phyloP scores from a whole-genome alignment of 2,888 invertebrate genomes.

The Brachypterus glaber region DNA sequence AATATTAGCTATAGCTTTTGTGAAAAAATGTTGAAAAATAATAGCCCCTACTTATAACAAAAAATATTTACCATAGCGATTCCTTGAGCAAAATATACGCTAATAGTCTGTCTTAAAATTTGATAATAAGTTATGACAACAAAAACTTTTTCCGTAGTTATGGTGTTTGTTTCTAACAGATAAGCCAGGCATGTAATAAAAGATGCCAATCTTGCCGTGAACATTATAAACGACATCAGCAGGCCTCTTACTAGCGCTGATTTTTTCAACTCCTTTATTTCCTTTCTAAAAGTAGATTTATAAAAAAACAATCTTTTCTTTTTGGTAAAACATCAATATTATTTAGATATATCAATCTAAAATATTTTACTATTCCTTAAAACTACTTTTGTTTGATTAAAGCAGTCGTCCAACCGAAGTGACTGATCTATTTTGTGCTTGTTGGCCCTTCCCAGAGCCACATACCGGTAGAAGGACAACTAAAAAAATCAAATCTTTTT shows the following conservation, averaged over 20 bases:
- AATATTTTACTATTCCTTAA: no score
- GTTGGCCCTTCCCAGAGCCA: no score
- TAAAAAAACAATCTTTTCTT: no score
- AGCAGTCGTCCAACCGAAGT: no score
- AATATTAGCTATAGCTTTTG: no score
- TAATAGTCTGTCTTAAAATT: constrained; percentile 50
- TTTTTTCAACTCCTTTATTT: constrained; percentile 49
- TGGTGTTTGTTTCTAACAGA: constrained; percentile 42
- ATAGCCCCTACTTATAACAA: not conserved
- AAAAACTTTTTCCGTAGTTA: constrained; percentile 42
- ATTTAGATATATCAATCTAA: no score
- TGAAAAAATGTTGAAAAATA: constrained; percentile 4
- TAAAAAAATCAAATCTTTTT: no score
- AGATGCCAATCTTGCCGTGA: constrained; percentile 61
- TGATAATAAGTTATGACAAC: constrained; percentile 54
- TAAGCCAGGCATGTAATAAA: constrained; percentile 55
- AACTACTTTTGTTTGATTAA: no score
- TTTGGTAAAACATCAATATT: no score
- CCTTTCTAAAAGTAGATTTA: constrained; percentile 29
- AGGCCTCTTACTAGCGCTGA: constrained; percentile 56
- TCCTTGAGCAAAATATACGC: constrained; percentile 53
- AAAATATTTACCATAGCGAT: constrained; percentile 39
- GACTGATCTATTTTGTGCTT: no score
- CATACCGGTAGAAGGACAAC: no score
- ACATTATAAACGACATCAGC: constrained; percentile 61